Base-by-base conservation (phyloP, 2,797 vertebrate species). In the Phoeniculus purpureus region DNA sequence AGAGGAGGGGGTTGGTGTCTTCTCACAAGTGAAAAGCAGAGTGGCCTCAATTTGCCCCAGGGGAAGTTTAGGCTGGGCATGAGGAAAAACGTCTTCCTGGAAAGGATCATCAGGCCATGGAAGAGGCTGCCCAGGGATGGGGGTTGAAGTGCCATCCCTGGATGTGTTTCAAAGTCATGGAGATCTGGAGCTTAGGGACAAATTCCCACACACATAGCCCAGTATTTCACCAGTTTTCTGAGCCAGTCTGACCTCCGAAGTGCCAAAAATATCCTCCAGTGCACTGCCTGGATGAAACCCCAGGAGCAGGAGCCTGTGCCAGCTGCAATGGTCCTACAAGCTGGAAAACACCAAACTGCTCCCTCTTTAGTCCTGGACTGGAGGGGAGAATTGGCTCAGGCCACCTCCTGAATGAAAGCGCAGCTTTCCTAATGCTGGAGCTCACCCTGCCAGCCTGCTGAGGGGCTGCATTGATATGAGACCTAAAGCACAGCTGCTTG, bases 401-500 rank as follows among this genome's bases (percentile, higher is more conserved):
- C 55, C 0, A 0, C 25, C 81, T 64, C 50, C 31, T 31, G 66
- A 75, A 81, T 87, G 76, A 91, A 93, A 94, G 80, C 70, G 52
- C 27, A 74, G 84, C 87, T 75, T 47, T 94, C 93, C 90, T 81
- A 50, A 79, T 15, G 66, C 62, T 68, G 61, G 67, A 85, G 78
- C 31, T 86, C 48, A 40, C 58, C 9, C 51, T 89, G 86, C 70
- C 86, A 92, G 86, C 84, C 68, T n/a, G 61, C 80, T 70, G 31
- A 92, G 89, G 89, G 87, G 70, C 52, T 62, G 62, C 91, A 94
- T 3, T 89, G 79, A 93, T 56, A 56, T 23, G 68, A 80, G 91
- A 90, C 85, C 80, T 84, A 73, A 92, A 81, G 60, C 76, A 85
- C 91, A 94, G 92, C 82, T 95, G 88, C 85, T 90, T 60, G 62